These are phyloP conservation scores for Schmidtea mediterranea DNA, from an alignment of 1,140 invertebrate species.

Conservation along the genomic window DNA sequence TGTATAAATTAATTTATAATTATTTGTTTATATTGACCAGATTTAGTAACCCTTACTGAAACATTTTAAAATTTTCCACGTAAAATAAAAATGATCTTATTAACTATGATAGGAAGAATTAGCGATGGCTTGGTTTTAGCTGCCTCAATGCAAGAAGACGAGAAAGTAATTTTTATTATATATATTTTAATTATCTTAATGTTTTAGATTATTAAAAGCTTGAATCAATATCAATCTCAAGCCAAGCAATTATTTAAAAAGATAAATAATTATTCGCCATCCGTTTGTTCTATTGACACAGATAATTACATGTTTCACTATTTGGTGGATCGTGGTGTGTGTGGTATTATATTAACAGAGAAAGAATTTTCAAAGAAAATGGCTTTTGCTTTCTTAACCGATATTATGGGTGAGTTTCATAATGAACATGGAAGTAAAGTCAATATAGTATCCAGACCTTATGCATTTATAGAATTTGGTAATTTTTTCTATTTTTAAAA, in stretches of 20 bases:
- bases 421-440: constrained; percentile 64
- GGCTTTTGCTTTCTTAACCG: constrained; percentile 82
- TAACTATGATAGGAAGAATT: constrained; percentile 83
- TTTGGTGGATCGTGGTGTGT: constrained; percentile 77
- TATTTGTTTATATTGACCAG: no score
- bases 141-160: constrained; percentile 87
- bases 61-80: no score
- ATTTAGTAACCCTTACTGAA: no score
- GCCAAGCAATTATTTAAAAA: constrained; percentile 95
- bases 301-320: constrained; percentile 87
- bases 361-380: constrained; percentile 70
- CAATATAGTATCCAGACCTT: constrained; percentile 59
- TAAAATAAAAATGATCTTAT: constrained; percentile 84
- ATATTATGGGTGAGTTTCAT: constrained; percentile 78
- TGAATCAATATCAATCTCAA: constrained; percentile 91
- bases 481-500: constrained; percentile 13
- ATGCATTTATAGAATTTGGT: constrained; percentile 95
- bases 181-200: no score
- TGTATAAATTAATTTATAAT: no score
- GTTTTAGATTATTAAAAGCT: constrained; percentile 12
- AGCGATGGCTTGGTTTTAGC: constrained; percentile 74
- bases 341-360: constrained; percentile 76
- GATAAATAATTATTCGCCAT: constrained; percentile 53
- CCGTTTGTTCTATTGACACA: constrained; percentile 74
- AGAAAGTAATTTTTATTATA: constrained; percentile 44